phyloP scores from a whole-genome alignment of 2,797 vertebrate species.

The Brachymystax lenok region DNA sequence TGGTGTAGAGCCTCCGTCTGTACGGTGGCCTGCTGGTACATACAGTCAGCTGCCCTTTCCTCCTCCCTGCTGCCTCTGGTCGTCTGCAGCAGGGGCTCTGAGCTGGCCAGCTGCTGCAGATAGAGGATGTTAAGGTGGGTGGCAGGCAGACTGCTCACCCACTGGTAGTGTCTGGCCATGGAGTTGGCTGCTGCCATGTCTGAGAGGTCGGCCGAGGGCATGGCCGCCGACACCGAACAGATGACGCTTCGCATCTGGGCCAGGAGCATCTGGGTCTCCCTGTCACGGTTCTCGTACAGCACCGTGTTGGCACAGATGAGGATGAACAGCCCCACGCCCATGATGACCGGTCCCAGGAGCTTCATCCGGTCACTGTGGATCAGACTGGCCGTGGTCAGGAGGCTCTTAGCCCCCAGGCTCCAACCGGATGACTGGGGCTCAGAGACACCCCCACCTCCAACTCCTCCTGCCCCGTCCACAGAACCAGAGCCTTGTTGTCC shows the following conservation, averaged over 20 bases:
- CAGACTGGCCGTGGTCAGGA: constrained; percentile 58
- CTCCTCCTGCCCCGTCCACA: constrained; percentile 12
- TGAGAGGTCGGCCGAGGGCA: constrained; percentile 65
- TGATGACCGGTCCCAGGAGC: constrained; percentile 91
- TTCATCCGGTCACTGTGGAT: constrained; percentile 88
- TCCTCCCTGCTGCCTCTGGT: constrained; percentile 34
- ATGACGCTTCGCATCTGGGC: constrained; percentile 81
- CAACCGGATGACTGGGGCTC: constrained; percentile 55
- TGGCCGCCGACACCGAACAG: constrained; percentile 73
- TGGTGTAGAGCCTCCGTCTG: constrained; percentile 74
- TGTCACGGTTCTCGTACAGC: constrained; percentile 93
- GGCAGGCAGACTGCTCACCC: constrained; percentile 73
- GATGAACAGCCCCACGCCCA: constrained; percentile 97
- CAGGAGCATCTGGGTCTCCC: constrained; percentile 87
- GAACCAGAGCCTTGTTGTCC: not conserved
- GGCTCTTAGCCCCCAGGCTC: constrained; percentile 61
- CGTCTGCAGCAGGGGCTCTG: constrained; percentile 67
- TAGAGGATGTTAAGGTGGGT: constrained; percentile 77
- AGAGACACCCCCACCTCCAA: constrained; percentile 7
- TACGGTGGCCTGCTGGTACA: constrained; percentile 59
- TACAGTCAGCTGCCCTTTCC: constrained; percentile 38
- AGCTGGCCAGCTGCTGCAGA: constrained; percentile 71
- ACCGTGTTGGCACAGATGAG: constrained; percentile 97
- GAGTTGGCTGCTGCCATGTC: constrained; percentile 57
- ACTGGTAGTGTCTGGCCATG: constrained; percentile 68